A percentile compares a stretch with the other conserved stretches of the same genome.
These are phyloP conservation scores for Oreotragus oreotragus DNA, from an alignment of 2,113 vertebrate species.

Conservation along the genomic window DNA sequence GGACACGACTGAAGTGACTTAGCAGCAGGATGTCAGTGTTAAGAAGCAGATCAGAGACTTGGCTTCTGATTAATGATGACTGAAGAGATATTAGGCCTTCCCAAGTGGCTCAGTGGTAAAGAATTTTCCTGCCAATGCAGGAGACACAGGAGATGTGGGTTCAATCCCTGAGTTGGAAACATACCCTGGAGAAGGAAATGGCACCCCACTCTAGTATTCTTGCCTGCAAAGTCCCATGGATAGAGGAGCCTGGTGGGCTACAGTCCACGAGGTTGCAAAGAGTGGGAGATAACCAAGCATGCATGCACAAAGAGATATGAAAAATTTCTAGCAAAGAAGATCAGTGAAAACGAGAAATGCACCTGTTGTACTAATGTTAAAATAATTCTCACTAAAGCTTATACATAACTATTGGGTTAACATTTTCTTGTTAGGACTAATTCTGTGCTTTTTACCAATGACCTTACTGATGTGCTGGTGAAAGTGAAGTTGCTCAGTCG, in stretches of 20 bases:
- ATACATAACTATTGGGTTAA: neutral
- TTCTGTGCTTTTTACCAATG: neutral
- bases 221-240: neutral
- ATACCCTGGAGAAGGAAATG: neutral
- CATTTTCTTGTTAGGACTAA: neutral
- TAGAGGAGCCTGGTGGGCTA: neutral
- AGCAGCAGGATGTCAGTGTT: no score
- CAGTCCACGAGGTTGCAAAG: neutral
- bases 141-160: neutral
- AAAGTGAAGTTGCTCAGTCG: no score
- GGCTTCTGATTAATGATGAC: neutral
- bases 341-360: neutral
- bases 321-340: neutral
- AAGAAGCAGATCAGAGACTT: neutral
- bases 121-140: neutral
- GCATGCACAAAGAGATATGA: neutral
- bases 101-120: neutral
- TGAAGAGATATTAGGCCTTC: neutral
- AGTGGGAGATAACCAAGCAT: neutral
- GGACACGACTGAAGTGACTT: no score
- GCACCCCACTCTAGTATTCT: neutral
- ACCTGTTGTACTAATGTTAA: neutral
- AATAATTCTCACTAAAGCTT: neutral
- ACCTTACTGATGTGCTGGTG: neutral
- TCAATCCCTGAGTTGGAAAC: neutral